Percentiles rank a stretch among this genome's conserved stretches.
Conservation (phyloP, 2,888 invertebrate genomes). For the Yponomeuta cagnagella region DNA sequence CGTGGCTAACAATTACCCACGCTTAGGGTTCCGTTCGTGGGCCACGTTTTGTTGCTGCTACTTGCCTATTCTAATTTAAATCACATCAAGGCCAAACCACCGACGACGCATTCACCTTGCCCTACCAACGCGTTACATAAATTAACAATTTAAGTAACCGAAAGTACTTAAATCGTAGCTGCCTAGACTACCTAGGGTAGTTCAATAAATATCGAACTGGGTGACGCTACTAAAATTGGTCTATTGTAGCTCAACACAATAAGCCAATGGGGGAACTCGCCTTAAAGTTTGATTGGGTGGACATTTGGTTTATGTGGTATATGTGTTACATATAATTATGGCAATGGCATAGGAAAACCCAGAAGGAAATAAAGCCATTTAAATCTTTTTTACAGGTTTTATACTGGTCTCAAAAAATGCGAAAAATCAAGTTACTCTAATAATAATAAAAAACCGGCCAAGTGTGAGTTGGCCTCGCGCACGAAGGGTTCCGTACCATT, state of each 20-base stretch:
- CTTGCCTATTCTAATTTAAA: constrained; percentile 24
- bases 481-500: no score
- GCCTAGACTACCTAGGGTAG: constrained; percentile 18
- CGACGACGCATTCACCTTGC: constrained; percentile 11
- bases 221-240: constrained; percentile 30
- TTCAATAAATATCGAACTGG: constrained; percentile 29
- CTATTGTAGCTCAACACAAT: constrained; percentile 18
- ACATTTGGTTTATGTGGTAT: no score
- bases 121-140: constrained; percentile 25
- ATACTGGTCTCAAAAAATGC: no score
- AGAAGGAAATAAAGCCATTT: no score
- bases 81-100: constrained; percentile 20
- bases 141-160: constrained; percentile 23
- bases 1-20: constrained; percentile 32
- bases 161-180: constrained; percentile 22
- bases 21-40: constrained; percentile 10
- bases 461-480: no score
- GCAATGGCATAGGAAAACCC: no score
- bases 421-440: no score
- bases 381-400: no score
- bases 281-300: no score
- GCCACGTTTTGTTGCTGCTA: constrained; percentile 7
- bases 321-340: no score
- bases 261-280: background rate
- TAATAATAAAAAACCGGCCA: no score